Evolutionary conservation across 2,888 invertebrate genomes (phyloP).

Genomic region (Nezara viridula): DNA sequence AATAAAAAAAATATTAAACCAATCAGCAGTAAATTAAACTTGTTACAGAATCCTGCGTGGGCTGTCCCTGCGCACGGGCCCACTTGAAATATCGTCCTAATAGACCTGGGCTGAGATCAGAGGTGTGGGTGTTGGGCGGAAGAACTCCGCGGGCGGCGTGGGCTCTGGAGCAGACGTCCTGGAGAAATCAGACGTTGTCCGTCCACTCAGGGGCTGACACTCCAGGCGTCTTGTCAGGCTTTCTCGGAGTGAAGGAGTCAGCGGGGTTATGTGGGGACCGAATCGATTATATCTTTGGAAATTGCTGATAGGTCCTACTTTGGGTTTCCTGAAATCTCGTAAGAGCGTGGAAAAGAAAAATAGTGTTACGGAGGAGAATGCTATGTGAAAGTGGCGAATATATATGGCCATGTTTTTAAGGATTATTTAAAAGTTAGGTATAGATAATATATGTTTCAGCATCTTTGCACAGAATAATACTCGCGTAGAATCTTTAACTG

Average conservation of each 20-base stretch:
- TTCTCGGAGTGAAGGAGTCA: background rate
- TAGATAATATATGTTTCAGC: too few relatives aligned
- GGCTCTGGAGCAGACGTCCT: background rate
- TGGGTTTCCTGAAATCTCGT: background rate
- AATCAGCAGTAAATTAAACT: background rate
- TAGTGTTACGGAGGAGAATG: too few relatives aligned
- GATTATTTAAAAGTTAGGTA: too few relatives aligned
- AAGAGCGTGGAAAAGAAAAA: background rate
- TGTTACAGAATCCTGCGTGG: background rate
- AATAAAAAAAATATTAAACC: background rate
- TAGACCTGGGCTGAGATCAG: background rate
- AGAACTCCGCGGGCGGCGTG: background rate
- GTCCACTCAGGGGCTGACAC: background rate
- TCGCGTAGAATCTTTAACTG: too few relatives aligned
- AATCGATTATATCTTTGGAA: background rate
- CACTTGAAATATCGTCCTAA: conserved; percentile 7
- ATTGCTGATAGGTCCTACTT: background rate
- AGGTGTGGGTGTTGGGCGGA: background rate
- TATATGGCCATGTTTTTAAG: too few relatives aligned
- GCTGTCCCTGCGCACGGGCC: background rate
- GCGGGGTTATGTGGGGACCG: background rate
- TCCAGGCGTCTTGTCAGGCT: background rate
- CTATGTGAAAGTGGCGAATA: too few relatives aligned
- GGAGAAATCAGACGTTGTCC: background rate
- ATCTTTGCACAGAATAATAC: too few relatives aligned